Evolutionary conservation across 2,113 vertebrate species (phyloP).

Genomic region (Pagrus major): DNA sequence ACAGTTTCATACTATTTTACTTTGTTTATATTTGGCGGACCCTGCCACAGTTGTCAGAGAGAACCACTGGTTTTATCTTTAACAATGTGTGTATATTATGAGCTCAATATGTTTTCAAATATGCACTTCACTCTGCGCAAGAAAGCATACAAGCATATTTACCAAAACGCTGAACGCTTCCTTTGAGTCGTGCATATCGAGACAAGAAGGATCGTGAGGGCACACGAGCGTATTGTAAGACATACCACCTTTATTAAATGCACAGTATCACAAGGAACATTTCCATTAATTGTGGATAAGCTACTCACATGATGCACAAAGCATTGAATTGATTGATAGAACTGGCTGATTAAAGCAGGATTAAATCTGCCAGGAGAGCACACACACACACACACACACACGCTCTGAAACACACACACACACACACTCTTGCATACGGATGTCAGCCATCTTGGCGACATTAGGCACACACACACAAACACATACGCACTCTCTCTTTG

Average conservation of each 20-base stretch:
- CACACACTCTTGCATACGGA: slow-evolving; percentile 42
- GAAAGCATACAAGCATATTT: no score
- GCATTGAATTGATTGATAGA: slow-evolving; percentile 88
- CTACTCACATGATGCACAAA: slow-evolving; percentile 98
- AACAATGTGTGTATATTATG: no score
- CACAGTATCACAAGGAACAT: slow-evolving; percentile 98
- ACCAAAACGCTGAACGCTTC: not conserved
- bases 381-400: slow-evolving; percentile 69
- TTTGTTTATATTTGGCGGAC: no score
- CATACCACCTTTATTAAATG: slow-evolving; percentile 98
- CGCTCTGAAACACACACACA: no score
- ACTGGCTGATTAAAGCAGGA: slow-evolving; percentile 92
- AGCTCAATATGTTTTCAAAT: no score
- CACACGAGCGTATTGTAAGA: slow-evolving; percentile 86
- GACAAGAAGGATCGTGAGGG: not conserved
- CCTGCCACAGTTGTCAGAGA: no score
- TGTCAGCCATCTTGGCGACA: slow-evolving; percentile 74
- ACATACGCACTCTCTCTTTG: slow-evolving; percentile 54
- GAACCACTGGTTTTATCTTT: no score
- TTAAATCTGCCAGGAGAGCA: slow-evolving; percentile 92
- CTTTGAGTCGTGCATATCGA: not conserved
- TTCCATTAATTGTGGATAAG: slow-evolving; percentile 95
- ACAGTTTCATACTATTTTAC: no score
- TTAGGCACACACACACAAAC: slow-evolving; percentile 56
- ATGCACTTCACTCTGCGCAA: no score